phyloP scores from a whole-genome alignment of 2,113 vertebrate species.

The Albula glossodonta region DNA sequence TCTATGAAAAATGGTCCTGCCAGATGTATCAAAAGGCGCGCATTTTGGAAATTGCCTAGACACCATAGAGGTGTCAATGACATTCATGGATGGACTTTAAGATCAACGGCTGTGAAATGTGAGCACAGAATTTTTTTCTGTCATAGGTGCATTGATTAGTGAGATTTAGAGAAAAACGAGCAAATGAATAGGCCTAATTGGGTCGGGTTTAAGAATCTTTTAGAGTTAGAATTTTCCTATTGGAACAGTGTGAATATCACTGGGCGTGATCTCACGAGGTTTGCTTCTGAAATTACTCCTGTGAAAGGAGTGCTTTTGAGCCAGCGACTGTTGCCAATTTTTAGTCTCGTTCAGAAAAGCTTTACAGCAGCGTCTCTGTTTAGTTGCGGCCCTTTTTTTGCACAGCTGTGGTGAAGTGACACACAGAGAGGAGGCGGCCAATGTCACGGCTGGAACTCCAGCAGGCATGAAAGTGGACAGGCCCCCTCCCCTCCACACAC shows the following conservation, averaged over 20 bases:
- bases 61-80: not conserved
- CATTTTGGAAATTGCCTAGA: not conserved
- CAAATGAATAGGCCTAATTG: not conserved
- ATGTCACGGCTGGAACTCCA: conserved; percentile 5
- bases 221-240: not conserved
- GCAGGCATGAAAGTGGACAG: not conserved
- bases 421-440: not conserved
- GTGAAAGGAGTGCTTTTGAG: conserved; percentile 5
- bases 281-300: conserved; percentile 3
- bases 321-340: not conserved
- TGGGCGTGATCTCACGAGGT: not conserved
- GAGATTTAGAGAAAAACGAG: not conserved
- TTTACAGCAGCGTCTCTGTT: conserved; percentile 6
- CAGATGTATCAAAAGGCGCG: not conserved
- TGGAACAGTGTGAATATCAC: conserved; percentile 5
- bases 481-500: not conserved
- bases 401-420: conserved; percentile 3
- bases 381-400: conserved; percentile 1
- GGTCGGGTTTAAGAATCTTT: not conserved
- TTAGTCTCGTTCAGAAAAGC: not conserved
- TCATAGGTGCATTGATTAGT: not conserved
- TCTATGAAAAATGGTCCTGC: not conserved
- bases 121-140: too few relatives aligned
- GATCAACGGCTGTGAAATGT: not conserved
- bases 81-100: not conserved